phyloP scores from a whole-genome alignment of 2,888 invertebrate genomes.

The Coecobrya sp. region DNA sequence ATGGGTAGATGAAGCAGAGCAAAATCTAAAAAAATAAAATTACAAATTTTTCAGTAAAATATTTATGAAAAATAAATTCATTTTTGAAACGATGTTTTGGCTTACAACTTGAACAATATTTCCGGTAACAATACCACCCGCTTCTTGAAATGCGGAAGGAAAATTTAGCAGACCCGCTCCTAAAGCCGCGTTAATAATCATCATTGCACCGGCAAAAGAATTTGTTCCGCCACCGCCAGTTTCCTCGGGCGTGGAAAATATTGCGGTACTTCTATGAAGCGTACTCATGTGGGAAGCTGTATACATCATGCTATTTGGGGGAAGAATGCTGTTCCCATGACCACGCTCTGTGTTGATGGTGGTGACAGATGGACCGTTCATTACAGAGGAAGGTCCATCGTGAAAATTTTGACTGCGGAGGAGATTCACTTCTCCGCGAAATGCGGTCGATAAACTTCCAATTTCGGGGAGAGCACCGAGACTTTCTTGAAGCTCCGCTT shows the following conservation, averaged over 20 bases:
- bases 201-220: background rate
- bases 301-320: constrained; percentile 17
- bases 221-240: background rate
- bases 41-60: background rate
- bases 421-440: background rate
- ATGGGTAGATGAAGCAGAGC: constrained; percentile 88
- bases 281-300: background rate
- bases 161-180: constrained; percentile 91
- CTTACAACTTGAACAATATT: constrained; percentile 89
- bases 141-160: constrained; percentile 90
- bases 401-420: background rate
- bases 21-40: constrained; percentile 87
- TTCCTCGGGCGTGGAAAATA: background rate
- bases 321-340: background rate
- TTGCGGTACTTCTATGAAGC: constrained; percentile 13
- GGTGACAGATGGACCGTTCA: background rate
- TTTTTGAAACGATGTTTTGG: constrained; percentile 66
- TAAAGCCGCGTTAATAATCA: constrained; percentile 88
- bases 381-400: background rate
- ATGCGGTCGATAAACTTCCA: background rate
- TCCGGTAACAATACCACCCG: constrained; percentile 89
- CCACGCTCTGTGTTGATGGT: background rate
- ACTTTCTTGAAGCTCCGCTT: background rate
- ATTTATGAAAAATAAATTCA: background rate
- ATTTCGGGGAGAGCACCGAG: background rate